These are phyloP conservation scores for Zaprionus kolodkinae DNA, from an alignment of 1,140 invertebrate species.

Conservation along the genomic window DNA sequence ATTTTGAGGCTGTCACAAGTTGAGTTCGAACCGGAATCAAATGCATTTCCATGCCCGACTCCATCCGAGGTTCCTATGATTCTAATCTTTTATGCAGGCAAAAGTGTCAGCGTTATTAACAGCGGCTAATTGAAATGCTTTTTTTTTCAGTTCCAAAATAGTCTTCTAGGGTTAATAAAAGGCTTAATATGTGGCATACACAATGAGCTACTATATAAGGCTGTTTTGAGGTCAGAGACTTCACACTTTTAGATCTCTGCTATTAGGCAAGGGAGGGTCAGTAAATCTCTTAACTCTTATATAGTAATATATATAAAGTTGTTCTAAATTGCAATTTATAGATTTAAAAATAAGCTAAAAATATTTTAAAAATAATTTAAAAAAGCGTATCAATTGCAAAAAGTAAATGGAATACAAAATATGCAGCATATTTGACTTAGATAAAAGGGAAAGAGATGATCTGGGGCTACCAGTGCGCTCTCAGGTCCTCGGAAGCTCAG, in stretches of 20 bases:
- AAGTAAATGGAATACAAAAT: too few species aligned
- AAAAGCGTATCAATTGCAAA: too few species aligned
- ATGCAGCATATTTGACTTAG: too few species aligned
- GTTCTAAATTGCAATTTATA: too few species aligned
- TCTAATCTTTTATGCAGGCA: slow-evolving; percentile 31
- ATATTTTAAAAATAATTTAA: too few species aligned
- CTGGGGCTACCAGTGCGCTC: slow-evolving; percentile 1
- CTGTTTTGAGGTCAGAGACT: too few species aligned
- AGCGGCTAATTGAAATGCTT: slow-evolving; percentile 37
- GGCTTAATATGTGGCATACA: not conserved
- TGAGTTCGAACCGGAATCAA: slow-evolving; percentile 5
- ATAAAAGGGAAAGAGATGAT: not conserved
- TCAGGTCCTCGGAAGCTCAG: slow-evolving; percentile 11
- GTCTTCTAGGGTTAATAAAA: not conserved
- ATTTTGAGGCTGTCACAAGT: slow-evolving; percentile 62
- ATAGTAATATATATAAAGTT: not conserved
- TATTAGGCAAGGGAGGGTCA: not conserved
- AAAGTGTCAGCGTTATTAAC: slow-evolving; percentile 25
- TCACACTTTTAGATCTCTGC: not conserved
- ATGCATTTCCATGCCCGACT: slow-evolving; percentile 28
- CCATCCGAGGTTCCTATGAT: not conserved
- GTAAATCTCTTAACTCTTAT: not conserved
- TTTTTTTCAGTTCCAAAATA: too few species aligned
- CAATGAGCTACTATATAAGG: not conserved
- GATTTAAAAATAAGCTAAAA: too few species aligned